Base-by-base conservation (phyloP, 2,113 vertebrate genomes). In the Climacteris rufus region DNA sequence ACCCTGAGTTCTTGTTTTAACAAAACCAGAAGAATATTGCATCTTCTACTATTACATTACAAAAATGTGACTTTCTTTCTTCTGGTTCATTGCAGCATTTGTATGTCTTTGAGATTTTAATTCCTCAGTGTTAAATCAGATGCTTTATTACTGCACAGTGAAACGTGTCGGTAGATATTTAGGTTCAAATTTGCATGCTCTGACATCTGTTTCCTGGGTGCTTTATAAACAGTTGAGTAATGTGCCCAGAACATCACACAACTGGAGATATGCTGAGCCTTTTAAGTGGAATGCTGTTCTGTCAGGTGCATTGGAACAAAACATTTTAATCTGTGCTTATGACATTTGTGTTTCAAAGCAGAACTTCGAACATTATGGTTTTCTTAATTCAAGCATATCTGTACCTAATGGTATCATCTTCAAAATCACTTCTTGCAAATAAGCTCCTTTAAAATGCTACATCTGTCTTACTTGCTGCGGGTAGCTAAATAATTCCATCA, bases 181-280 rank as follows among this genome's bases (percentile, higher is more conserved):
- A 74, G 44, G 85, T 83, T 88, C 35, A 78, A 64, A 95, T 93
- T 68, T 95, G 80, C 77, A 61, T 87, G 60, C 68, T 87, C 52
- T 91, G 77, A 63, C 94, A 94, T 97, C 87, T 97, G 86, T 89
- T 95, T 96, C 71, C 80, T 93, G 90, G 33, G n/a, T 87, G 52
- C 16, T 8, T 89, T 81, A 49, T 81, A 81, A 92, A 77, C 16
- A 5, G 33, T 56, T 65, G 44, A 83, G 61, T 59, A 66, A 49
- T 33, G 37, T 81, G 30, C 60, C 80, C 90, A 57, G 56, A 78
- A 81, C 47, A 75, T 39, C n/a, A 39, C 64, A 64, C 37, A 94
- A 71, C 68, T 84, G 78, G 65, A 82, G 72, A 49, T 3, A 37
- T 37, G 40, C 69, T 90, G 69, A 91, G 86, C 60, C 28, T 85